Evolutionary conservation across 2,888 invertebrate genomes (phyloP).

Genomic region (Erebia epiphron): DNA sequence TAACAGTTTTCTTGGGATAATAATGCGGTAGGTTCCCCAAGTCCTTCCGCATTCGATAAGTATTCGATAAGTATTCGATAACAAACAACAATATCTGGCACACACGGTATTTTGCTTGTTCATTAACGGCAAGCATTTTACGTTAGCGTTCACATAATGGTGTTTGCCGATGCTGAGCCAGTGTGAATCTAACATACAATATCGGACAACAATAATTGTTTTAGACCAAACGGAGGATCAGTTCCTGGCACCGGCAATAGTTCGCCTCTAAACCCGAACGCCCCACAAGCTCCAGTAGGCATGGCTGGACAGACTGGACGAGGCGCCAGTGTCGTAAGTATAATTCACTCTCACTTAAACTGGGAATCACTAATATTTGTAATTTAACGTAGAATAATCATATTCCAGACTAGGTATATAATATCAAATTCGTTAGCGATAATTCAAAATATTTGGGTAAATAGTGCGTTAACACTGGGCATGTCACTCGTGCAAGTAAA

Average conservation of each 20-base stretch:
- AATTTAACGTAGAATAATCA: neutral
- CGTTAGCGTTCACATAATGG: too few species aligned
- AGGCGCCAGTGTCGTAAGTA: conserved; percentile 91
- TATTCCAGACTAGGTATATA: neutral
- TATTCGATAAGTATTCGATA: too few species aligned
- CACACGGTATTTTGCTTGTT: too few species aligned
- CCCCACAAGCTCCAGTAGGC: conserved; percentile 86
- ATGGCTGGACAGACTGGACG: conserved; percentile 92
- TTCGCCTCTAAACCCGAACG: conserved; percentile 83
- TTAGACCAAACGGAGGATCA: conserved; percentile 63
- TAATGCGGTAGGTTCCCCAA: too few species aligned
- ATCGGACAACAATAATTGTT: conserved; percentile 36
- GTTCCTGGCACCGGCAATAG: conserved; percentile 76
- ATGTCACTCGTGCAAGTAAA: neutral
- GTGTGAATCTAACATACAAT: too few species aligned
- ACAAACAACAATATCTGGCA: too few species aligned
- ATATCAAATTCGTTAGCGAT: conserved; percentile 13
- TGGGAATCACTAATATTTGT: neutral
- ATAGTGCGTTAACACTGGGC: neutral
- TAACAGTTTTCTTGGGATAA: too few species aligned
- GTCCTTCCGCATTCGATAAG: too few species aligned
- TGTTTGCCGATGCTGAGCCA: too few species aligned
- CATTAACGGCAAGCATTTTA: too few species aligned
- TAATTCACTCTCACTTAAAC: neutral
- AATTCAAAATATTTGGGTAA: neutral